Base-by-base conservation (phyloP, 2,113 vertebrate species). In the Brachionichthys hirsutus region DNA sequence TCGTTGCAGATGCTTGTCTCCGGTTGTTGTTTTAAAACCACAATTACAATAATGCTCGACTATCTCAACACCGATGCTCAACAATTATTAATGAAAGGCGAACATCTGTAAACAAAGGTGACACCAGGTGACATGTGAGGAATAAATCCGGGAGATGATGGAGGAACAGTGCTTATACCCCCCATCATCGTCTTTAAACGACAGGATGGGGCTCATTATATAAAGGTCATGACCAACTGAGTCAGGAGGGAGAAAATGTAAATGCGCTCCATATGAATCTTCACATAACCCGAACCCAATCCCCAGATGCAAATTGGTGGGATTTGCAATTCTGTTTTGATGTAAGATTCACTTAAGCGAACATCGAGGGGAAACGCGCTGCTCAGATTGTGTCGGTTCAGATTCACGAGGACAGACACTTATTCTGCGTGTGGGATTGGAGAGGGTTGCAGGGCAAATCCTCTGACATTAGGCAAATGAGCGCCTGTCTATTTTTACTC, bases 191-290 rank as follows among this genome's bases (percentile, higher is more conserved):
- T 55, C 49, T 10, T 40, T 62, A 62, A 69, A 77, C 62, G 55
- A 57, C 57, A 72, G 61, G 46, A 75, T 74, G 54, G 40, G 43
- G 63, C 63, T 62, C 55, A 66, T 56, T 62, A 47, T 51, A 67
- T 68, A 69, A 56, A 72, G 70, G 63, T 72, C 16, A 35, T 22
- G 58, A 61, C 47, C 40, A 62, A 47, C 40, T 2, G 10, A 63
- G 56, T 53, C 41, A 44, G 40, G 20, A 52, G 9, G 34, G n/a
- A 51, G 48, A 16, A 59, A 66, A 71, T 68, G 44, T 68, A 59
- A 65, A 52, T 12, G 65, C 55, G 35, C 56, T 52, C 50, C 55
- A 50, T 71, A 35, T 67, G 9, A 47, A 54, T 20, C 24, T 13
- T 30, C 4, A 30, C 24, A 30, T 30, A 30, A 6, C 8, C 3